Evolutionary conservation across 2,888 invertebrate species (phyloP).

Genomic region (Taphrorychus bicolor): DNA sequence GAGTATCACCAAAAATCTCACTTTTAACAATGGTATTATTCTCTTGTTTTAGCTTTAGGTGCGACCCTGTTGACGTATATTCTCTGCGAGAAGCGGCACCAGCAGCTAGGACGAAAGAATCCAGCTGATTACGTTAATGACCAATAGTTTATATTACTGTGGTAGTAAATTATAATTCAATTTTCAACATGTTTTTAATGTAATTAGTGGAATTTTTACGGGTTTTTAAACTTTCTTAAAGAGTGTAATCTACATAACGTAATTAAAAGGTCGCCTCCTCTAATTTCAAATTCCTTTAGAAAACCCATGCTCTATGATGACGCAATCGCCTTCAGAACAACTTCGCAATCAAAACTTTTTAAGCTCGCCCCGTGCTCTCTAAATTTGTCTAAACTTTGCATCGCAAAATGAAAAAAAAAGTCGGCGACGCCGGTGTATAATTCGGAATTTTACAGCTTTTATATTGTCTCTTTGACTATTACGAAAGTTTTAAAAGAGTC

Average conservation of each 20-base stretch:
- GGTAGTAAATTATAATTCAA: no score
- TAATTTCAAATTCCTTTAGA: no score
- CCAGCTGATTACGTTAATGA: background rate
- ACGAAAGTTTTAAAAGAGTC: slow-evolving; percentile 29
- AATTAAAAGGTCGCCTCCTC: no score
- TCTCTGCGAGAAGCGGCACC: background rate
- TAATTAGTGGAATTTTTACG: no score
- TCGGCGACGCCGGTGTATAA: slow-evolving; percentile 14
- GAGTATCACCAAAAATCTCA: no score
- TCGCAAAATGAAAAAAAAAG: slow-evolving; percentile 19
- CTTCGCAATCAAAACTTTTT: slow-evolving; percentile 1
- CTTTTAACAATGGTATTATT: no score
- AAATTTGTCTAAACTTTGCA: slow-evolving; percentile 15
- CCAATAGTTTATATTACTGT: no score
- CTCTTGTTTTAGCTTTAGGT: no score
- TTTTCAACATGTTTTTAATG: no score
- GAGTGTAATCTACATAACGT: no score
- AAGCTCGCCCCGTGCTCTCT: background rate
- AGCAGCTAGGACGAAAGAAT: background rate
- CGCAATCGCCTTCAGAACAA: slow-evolving; percentile 3
- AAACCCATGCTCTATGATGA: background rate
- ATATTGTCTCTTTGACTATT: slow-evolving; percentile 30
- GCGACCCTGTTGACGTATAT: no score
- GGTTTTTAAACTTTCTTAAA: no score
- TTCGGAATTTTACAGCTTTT: slow-evolving; percentile 29